Conservation (phyloP, 2,113 vertebrate species). For the Hippocampus zosterae region DNA sequence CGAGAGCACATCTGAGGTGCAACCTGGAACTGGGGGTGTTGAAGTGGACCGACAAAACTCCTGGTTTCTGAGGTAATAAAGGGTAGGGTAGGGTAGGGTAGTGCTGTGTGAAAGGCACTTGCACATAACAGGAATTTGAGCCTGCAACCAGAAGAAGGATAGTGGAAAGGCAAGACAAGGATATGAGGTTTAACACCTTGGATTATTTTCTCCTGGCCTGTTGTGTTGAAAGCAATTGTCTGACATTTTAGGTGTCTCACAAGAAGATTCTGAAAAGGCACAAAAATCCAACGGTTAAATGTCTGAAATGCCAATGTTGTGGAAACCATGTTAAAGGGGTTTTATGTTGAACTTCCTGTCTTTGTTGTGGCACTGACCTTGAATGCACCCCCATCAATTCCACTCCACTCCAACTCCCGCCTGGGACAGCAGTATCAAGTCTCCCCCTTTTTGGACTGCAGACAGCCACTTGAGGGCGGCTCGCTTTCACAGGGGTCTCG, state of each 20-base stretch:
- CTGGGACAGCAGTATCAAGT: conserved; percentile 66
- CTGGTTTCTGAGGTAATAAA: background rate
- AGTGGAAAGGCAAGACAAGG: background rate
- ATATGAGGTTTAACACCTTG: background rate
- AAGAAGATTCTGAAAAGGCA: background rate
- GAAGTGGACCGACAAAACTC: background rate
- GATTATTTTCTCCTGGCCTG: background rate
- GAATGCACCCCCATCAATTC: background rate
- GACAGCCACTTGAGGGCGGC: conserved; percentile 45
- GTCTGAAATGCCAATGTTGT: background rate
- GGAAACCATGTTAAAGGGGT: background rate
- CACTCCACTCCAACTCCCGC: conserved; percentile 46
- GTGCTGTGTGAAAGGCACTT: background rate
- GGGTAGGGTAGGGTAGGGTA: no score
- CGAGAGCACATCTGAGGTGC: background rate
- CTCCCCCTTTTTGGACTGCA: conserved; percentile 69
- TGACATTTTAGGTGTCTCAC: background rate
- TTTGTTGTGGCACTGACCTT: conserved; percentile 66
- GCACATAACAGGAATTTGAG: background rate
- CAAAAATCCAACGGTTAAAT: background rate
- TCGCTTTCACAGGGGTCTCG: conserved; percentile 42
- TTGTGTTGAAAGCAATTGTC: background rate
- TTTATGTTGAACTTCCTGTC: conserved; percentile 68
- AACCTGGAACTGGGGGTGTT: background rate
- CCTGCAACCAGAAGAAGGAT: background rate